Base-by-base conservation (phyloP, 1,140 invertebrate genomes). In the Drosophila eugracilis region DNA sequence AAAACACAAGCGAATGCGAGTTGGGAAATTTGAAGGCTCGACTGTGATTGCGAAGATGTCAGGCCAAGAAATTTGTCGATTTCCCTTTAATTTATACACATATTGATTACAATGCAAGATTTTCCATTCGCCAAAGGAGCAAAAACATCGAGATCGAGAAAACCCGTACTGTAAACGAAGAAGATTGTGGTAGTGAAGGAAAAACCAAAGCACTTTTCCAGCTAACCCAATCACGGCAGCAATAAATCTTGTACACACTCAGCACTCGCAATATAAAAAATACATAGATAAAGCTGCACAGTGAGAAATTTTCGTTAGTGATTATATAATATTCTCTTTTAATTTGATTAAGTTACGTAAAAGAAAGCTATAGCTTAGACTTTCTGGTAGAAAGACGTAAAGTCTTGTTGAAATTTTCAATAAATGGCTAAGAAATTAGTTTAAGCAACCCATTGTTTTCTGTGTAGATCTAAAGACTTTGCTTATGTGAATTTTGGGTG, bases 161-260 rank as follows among this genome's bases (percentile, higher is more conserved):
- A n/a, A n/a, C n/a, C n/a, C n/a, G 39, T 57, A 57, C 22, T 24
- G 24, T 19, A 32, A 54, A 22, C 41, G 30, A 32, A 30, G 19
- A 30, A 15, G 67, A 66, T 66, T 65, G 60, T 15, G 63, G 47
- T 42, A 12, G 36, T 66, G 28, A 37, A 34, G 37, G 17, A 66
- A 66, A 67, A 66, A 52, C 63, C 63, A 67, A 67, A 67, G 47
- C 45, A 66, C 60, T 67, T 67, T 67, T 32, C 60, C 63, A 67
- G 63, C 60, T 47, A 74, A 62, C 69, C 71, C 71, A 75, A 75
- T 75, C 71, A 75, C 49, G 45, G 52, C 45, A 75, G 71, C 50
- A 32, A 75, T 75, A 75, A 75, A 75, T 75, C 58, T 75, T 74
- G 58, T 37, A 74, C 58, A 75, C 71, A 75, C 50, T 74, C 71